phyloP scores from a whole-genome alignment of 2,113 vertebrate genomes.

The Oceanites oceanicus region DNA sequence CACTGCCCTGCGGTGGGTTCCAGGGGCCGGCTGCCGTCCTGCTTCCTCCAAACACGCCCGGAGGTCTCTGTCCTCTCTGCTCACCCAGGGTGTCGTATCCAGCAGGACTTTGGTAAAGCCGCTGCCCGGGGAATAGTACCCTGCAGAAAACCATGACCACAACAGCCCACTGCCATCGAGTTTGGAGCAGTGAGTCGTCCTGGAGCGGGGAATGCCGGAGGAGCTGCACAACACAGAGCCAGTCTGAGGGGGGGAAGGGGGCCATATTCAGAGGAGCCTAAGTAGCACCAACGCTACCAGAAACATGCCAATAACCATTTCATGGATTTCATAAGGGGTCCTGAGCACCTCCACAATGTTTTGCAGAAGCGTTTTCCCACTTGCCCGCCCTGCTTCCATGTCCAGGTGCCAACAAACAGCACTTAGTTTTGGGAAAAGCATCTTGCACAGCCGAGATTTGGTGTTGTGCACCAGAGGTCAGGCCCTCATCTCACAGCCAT shows the following conservation, averaged over 20 bases:
- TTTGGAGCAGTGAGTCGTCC: neutral
- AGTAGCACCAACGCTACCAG: neutral
- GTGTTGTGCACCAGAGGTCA: neutral
- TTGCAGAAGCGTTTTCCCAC: neutral
- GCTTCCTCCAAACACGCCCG: neutral
- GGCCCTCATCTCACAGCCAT: neutral
- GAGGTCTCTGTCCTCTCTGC: neutral
- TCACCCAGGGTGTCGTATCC: fast-evolving
- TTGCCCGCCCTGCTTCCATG: neutral
- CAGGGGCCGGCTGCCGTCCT: neutral
- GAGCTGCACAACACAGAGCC: neutral
- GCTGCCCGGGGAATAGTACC: neutral
- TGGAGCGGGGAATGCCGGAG: neutral
- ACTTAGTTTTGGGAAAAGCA: neutral
- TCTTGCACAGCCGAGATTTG: neutral
- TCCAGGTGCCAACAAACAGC: neutral
- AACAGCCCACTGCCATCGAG: neutral
- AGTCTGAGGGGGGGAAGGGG: neutral
- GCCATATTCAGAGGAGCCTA: neutral
- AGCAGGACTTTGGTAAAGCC: neutral
- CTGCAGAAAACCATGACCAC: fast-evolving
- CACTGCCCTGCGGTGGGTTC: fast-evolving
- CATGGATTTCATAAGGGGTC: neutral
- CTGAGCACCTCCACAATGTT: neutral
- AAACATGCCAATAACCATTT: neutral